phyloP scores from a whole-genome alignment of 2,113 vertebrate species.

The Ranitomeya variabilis region DNA sequence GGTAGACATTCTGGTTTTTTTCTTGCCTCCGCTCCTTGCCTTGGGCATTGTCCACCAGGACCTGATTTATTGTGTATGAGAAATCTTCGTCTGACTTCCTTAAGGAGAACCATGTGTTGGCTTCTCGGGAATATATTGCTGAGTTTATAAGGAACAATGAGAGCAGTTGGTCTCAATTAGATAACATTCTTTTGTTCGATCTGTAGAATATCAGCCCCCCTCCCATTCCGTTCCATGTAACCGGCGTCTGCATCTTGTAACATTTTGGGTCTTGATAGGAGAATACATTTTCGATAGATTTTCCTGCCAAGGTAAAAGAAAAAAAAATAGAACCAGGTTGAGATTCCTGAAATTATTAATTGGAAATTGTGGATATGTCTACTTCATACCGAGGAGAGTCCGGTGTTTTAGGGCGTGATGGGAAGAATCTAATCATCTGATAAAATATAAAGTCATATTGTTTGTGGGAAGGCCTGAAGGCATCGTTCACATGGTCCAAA shows the following conservation, averaged over 20 bases:
- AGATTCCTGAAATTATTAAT: neutral
- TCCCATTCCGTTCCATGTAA: slow-evolving; percentile 64
- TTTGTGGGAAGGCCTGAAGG: no score
- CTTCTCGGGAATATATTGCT: slow-evolving; percentile 78
- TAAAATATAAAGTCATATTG: neutral
- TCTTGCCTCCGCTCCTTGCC: slow-evolving; percentile 69
- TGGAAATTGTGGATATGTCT: neutral
- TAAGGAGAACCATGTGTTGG: slow-evolving; percentile 80
- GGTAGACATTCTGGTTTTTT: slow-evolving; percentile 72
- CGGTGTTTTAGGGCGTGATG: neutral
- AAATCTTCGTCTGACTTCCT: slow-evolving; percentile 78
- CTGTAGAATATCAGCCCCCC: slow-evolving; percentile 69
- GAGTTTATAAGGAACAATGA: slow-evolving; percentile 80
- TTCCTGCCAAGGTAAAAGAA: slow-evolving; percentile 60
- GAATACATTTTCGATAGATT: slow-evolving; percentile 66
- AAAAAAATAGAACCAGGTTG: slow-evolving; percentile 40
- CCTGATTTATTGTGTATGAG: slow-evolving; percentile 84
- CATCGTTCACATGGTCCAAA: neutral
- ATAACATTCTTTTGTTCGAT: slow-evolving; percentile 68
- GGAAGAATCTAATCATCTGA: neutral
- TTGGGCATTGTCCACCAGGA: slow-evolving; percentile 69
- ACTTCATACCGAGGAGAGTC: neutral
- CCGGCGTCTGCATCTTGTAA: slow-evolving; percentile 68
- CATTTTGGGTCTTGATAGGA: slow-evolving; percentile 67
- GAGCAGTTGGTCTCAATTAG: slow-evolving; percentile 80